These are phyloP conservation scores for Eulemur albifrons DNA, from an alignment of 2,797 vertebrate species.

Conservation along the genomic window DNA sequence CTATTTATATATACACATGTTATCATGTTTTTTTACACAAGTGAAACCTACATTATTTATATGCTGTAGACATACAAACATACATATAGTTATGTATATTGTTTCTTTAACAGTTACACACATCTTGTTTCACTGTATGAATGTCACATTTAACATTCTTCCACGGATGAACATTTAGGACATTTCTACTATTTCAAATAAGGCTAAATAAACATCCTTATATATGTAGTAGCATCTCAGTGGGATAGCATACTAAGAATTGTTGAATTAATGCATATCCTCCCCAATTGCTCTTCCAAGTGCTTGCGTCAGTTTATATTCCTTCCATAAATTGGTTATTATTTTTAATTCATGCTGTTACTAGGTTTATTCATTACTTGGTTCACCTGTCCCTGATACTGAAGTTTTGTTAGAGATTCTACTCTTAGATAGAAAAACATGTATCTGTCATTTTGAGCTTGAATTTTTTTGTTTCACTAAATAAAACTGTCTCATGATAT, in stretches of 20 bases:
- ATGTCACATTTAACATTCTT: neutral
- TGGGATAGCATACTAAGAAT: neutral
- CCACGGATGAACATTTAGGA: neutral
- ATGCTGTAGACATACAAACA: neutral
- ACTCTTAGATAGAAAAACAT: neutral
- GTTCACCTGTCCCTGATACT: neutral
- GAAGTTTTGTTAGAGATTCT: neutral
- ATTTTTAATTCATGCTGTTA: neutral
- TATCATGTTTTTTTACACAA: neutral
- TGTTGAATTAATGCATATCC: neutral
- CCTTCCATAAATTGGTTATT: neutral
- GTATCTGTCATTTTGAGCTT: neutral
- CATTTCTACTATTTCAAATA: neutral
- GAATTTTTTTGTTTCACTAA: conserved; percentile 37
- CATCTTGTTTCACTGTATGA: conserved; percentile 29
- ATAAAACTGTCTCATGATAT: neutral
- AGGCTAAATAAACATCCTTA: neutral
- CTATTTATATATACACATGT: neutral
- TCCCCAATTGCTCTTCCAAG: neutral
- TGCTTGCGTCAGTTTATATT: neutral
- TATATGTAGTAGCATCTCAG: neutral
- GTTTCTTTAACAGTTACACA: neutral
- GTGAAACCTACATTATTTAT: neutral
- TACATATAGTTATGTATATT: neutral
- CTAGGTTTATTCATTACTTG: neutral